These are phyloP conservation scores for Ptilodon capucinus DNA, from an alignment of 2,888 invertebrate genomes.

Conservation along the genomic window DNA sequence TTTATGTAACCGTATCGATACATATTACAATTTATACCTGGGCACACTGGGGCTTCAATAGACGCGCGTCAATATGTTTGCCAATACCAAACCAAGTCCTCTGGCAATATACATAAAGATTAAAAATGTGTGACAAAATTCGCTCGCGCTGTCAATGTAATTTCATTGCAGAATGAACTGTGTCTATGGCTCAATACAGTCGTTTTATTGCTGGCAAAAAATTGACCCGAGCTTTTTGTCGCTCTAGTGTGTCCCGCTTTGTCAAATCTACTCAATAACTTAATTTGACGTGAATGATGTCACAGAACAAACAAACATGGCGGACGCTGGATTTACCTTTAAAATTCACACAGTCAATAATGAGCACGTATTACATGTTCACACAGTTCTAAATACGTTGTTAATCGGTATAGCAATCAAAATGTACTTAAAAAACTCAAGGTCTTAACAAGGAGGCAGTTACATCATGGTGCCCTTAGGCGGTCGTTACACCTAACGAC, in stretches of 20 bases:
- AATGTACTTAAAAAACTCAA: conserved; percentile 43
- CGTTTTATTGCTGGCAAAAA: no score
- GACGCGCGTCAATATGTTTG: no score
- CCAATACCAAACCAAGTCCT: no score
- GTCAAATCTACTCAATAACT: conserved; percentile 11
- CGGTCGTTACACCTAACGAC: conserved; percentile 18
- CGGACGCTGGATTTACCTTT: conserved; percentile 25
- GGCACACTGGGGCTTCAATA: no score
- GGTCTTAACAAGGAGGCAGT: conserved; percentile 43
- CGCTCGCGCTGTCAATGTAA: no score
- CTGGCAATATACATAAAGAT: no score
- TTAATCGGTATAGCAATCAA: conserved; percentile 51
- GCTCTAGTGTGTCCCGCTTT: no score
- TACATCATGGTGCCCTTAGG: conserved; percentile 26
- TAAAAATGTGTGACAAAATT: no score
- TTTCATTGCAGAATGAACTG: no score
- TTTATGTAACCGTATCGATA: conserved; percentile 32
- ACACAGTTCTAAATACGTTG: conserved; percentile 46
- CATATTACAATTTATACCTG: conserved; percentile 26
- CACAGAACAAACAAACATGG: conserved; percentile 26
- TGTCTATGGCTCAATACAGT: no score
- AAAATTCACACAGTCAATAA: conserved; percentile 39
- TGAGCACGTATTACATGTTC: conserved; percentile 39
- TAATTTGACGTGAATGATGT: conserved; percentile 21
- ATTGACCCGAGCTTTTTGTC: no score